Percentiles rank a stretch among this genome's conserved stretches.
phyloP scores from a whole-genome alignment of 1,140 invertebrate species.

The Subanguina moxae region DNA sequence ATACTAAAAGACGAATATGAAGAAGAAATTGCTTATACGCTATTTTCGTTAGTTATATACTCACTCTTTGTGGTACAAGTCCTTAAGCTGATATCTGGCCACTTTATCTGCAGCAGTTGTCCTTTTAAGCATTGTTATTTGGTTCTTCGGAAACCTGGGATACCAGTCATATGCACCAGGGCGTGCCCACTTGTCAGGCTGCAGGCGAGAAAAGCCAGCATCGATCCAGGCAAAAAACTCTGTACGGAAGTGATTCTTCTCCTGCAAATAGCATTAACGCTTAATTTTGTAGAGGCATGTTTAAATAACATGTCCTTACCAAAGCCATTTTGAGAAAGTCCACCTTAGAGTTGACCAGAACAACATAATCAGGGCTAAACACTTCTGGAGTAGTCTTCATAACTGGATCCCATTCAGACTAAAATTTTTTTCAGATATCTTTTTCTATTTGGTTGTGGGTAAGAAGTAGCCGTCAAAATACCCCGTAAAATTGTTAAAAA shows the following conservation, averaged over 20 bases:
- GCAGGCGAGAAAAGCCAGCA: slow-evolving; percentile 27
- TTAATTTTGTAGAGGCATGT: not conserved
- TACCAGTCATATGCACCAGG: slow-evolving; percentile 1
- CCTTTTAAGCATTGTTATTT: not conserved
- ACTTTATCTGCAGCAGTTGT: not conserved
- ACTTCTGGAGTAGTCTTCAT: slow-evolving; percentile 47
- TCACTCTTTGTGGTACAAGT: slow-evolving; percentile 1
- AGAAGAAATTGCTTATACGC: too few species aligned
- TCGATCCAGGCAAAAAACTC: slow-evolving; percentile 47
- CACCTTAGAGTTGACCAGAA: slow-evolving; percentile 50
- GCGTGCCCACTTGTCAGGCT: not conserved
- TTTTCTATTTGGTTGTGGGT: too few species aligned
- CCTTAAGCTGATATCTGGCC: not conserved
- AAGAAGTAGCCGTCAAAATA: too few species aligned
- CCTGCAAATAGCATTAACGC: not conserved
- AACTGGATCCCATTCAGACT: slow-evolving; percentile 32
- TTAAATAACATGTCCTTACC: slow-evolving; percentile 11
- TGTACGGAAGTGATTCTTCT: not conserved
- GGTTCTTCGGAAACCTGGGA: not conserved
- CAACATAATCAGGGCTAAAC: slow-evolving; percentile 41
- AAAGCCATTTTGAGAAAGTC: slow-evolving; percentile 45
- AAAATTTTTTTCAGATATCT: too few species aligned
- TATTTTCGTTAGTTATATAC: too few species aligned
- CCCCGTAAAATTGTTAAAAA: too few species aligned
- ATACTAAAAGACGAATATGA: not conserved